A percentile compares a stretch with the other conserved stretches of the same genome.
phyloP scores from a whole-genome alignment of 2,113 vertebrate genomes.

The Cervus canadensis region DNA sequence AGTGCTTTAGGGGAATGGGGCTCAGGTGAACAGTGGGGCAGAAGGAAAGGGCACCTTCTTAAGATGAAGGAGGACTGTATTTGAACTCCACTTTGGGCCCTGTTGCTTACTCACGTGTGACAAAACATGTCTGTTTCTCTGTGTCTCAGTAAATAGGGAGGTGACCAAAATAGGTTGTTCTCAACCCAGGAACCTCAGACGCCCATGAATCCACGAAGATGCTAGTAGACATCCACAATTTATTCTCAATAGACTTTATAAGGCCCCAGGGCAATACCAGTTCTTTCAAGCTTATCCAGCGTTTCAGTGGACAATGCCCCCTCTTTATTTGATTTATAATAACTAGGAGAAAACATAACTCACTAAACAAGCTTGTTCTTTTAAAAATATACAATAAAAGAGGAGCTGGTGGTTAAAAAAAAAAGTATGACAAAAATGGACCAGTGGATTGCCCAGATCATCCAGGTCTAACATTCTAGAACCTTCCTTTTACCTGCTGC shows the following conservation, averaged over 20 bases:
- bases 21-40: background rate
- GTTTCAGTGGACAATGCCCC: background rate
- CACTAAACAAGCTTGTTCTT: background rate
- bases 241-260: background rate
- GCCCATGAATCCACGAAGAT: background rate
- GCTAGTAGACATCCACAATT: background rate
- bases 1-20: background rate
- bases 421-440: background rate
- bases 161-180: background rate
- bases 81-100: background rate
- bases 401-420: background rate
- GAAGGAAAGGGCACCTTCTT: background rate
- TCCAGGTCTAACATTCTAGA: background rate
- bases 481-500: background rate
- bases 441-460: background rate
- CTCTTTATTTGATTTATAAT: background rate
- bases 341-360: background rate
- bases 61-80: background rate
- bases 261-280: background rate
- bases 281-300: background rate
- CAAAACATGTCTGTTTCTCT: background rate
- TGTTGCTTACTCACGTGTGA: background rate
- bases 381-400: background rate
- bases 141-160: background rate
- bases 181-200: background rate